phyloP scores from a whole-genome alignment of 2,888 invertebrate genomes.

The Heliconius aoede region DNA sequence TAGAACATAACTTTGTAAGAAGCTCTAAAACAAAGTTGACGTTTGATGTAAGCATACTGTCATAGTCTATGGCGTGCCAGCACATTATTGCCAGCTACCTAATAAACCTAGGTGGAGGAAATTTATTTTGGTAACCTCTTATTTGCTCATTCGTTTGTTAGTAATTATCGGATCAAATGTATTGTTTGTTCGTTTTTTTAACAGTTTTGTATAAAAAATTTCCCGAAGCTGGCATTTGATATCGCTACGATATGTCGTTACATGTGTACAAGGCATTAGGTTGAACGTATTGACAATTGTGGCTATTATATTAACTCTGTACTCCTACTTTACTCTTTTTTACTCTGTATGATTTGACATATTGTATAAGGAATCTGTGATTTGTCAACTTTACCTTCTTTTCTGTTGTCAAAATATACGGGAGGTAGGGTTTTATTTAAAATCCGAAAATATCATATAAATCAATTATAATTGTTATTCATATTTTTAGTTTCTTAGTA shows the following conservation, averaged over 20 bases:
- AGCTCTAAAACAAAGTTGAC: background rate
- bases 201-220: no score
- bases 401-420: constrained; percentile 62
- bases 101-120: no score
- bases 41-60: background rate
- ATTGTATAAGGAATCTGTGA: constrained; percentile 15
- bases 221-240: no score
- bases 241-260: no score
- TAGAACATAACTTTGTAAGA: background rate
- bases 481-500: constrained; percentile 34
- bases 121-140: no score
- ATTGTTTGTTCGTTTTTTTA: no score
- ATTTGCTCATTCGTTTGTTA: no score
- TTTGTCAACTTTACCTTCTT: constrained; percentile 49
- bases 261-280: no score
- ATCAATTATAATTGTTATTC: constrained; percentile 48
- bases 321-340: no score
- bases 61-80: no score
- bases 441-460: constrained; percentile 51
- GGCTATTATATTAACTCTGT: background rate
- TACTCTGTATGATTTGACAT: constrained; percentile 4
- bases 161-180: no score
- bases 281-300: background rate
- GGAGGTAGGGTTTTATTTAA: constrained; percentile 56
- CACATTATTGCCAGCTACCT: no score